A percentile compares a stretch with the other conserved stretches of the same genome.
Conservation (phyloP, 2,113 vertebrate genomes). For the Romanogobio albipinnatus region DNA sequence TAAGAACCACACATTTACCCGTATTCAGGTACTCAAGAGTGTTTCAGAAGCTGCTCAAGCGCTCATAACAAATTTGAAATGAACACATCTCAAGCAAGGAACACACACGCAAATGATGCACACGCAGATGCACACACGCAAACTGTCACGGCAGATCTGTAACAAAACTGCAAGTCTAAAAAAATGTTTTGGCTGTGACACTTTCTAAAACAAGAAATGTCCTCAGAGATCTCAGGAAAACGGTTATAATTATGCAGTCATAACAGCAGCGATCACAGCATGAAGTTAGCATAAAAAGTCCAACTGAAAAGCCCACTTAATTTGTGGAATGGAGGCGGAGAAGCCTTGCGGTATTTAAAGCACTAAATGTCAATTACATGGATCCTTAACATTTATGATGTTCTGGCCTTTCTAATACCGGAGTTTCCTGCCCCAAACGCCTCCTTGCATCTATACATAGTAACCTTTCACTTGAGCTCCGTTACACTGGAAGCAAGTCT, state of each 20-base stretch:
- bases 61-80: not conserved
- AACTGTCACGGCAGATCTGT: not conserved
- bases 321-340: not conserved
- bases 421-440: not conserved
- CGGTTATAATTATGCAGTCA: not conserved
- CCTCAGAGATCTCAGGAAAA: not conserved
- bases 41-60: not conserved
- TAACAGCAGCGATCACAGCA: not conserved
- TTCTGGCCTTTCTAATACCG: not conserved
- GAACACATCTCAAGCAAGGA: not conserved
- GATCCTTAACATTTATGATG: constrained; percentile 26
- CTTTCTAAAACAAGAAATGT: constrained; percentile 8
- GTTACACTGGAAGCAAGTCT: not conserved
- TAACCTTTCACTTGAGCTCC: not conserved
- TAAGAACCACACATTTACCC: not conserved
- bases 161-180: not conserved
- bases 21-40: not conserved
- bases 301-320: constrained; percentile 9
- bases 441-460: not conserved
- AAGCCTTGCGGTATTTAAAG: not conserved
- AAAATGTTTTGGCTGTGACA: not conserved
- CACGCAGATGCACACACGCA: too few relatives aligned
- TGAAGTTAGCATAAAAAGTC: constrained; percentile 22
- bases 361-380: constrained; percentile 23
- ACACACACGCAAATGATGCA: too few relatives aligned